Conservation (phyloP, 92 coral and sea anemone species). For the Isaurus tuberculatus region DNA sequence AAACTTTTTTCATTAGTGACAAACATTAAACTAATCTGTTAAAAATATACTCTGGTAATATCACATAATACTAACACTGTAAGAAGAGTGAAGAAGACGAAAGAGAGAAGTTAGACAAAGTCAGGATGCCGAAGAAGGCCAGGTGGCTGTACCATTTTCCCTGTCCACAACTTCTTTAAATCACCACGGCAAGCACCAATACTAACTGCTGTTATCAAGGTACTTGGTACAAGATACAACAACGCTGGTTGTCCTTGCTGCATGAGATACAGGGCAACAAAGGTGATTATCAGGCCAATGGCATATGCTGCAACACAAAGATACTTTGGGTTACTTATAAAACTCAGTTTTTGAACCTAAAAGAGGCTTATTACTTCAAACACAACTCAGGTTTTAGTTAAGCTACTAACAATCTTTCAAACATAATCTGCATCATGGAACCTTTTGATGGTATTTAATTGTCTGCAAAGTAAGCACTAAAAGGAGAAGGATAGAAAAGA, state of each 20-base stretch:
- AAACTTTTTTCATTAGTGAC: too few species aligned
- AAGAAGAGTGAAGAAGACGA: conserved; percentile 32
- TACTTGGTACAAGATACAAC: conserved; percentile 91
- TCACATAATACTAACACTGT: conserved; percentile 40
- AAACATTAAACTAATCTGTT: too few species aligned
- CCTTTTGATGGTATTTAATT: too few species aligned
- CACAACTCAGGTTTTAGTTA: too few species aligned
- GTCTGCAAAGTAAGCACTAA: too few species aligned
- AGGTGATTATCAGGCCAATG: conserved; percentile 86
- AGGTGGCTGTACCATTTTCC: conserved; percentile 80
- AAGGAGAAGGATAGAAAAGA: too few species aligned
- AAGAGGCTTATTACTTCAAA: too few species aligned
- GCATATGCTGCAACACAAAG: conserved; percentile 85
- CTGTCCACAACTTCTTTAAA: conserved; percentile 89
- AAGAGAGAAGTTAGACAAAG: conserved; percentile 63
- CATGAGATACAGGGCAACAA: conserved; percentile 91
- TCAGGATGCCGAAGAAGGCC: conserved; percentile 65
- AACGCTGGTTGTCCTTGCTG: conserved; percentile 96
- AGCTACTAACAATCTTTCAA: too few species aligned
- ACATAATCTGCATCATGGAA: too few species aligned
- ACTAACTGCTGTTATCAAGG: conserved; percentile 74
- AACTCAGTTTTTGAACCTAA: background rate
- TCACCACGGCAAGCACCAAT: conserved; percentile 85
- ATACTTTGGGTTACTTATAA: too few species aligned
- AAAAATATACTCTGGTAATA: background rate